These are phyloP conservation scores for Fistularia tabacaria DNA, from an alignment of 2,797 vertebrate genomes.

Conservation along the genomic window DNA sequence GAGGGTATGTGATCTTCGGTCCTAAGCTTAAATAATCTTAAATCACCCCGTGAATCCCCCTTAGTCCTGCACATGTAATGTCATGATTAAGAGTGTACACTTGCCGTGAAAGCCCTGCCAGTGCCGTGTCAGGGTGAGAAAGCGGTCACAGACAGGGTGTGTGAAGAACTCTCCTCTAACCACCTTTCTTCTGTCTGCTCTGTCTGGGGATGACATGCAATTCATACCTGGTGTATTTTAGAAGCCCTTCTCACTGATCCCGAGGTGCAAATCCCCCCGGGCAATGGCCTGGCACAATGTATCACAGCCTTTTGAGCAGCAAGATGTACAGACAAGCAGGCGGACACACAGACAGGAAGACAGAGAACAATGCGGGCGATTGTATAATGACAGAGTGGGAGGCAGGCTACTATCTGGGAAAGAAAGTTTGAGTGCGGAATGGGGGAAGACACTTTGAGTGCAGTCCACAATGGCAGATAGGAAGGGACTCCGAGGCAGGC, in stretches of 20 bases:
- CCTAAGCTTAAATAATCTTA: slow-evolving; percentile 75
- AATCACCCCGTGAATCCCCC: slow-evolving; percentile 66
- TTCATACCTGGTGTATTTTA: slow-evolving; percentile 73
- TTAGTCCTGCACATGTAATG: slow-evolving; percentile 66
- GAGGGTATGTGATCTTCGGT: slow-evolving; percentile 69
- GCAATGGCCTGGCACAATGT: slow-evolving; percentile 69
- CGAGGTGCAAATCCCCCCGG: slow-evolving; percentile 77
- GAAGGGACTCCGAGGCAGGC: slow-evolving; percentile 40
- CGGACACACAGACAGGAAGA: slow-evolving; percentile 62
- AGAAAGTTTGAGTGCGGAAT: slow-evolving; percentile 61
- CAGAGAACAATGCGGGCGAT: slow-evolving; percentile 66
- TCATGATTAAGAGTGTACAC: slow-evolving; percentile 70
- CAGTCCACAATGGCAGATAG: slow-evolving; percentile 39
- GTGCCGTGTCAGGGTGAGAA: slow-evolving; percentile 68
- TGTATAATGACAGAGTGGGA: slow-evolving; percentile 65
- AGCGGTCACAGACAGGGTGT: slow-evolving; percentile 75
- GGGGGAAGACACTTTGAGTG: slow-evolving; percentile 54
- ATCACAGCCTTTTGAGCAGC: slow-evolving; percentile 65
- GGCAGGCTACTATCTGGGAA: slow-evolving; percentile 63
- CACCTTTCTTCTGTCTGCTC: slow-evolving; percentile 78
- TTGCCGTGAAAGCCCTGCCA: slow-evolving; percentile 66
- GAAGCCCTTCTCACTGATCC: slow-evolving; percentile 80
- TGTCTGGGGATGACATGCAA: slow-evolving; percentile 71
- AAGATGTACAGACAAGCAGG: slow-evolving; percentile 52
- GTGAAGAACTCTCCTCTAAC: slow-evolving; percentile 69